Evolutionary conservation across 2,888 invertebrate species (phyloP).

Genomic region (Ametastegia equiseti): DNA sequence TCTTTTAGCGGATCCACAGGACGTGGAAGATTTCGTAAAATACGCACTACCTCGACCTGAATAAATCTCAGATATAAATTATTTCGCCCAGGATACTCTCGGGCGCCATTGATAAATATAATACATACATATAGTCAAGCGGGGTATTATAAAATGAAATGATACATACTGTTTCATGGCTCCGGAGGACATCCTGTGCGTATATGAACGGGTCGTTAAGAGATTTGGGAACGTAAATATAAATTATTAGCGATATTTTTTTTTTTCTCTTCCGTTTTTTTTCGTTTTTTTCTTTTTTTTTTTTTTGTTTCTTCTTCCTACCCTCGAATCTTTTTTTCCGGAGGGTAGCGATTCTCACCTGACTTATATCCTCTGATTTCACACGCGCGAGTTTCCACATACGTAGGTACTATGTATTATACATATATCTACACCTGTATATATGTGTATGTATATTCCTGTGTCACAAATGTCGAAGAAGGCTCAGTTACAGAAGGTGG

Average conservation of each 20-base stretch:
- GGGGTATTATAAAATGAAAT: slow-evolving; percentile 29
- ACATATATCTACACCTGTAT: not conserved
- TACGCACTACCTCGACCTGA: slow-evolving; percentile 30
- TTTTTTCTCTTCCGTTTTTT: too few species aligned
- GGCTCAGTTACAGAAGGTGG: slow-evolving; percentile 37
- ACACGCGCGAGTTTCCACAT: too few species aligned
- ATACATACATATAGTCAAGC: not conserved
- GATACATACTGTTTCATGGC: not conserved
- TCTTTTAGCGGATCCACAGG: slow-evolving; percentile 27
- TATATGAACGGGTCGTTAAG: slow-evolving; percentile 15
- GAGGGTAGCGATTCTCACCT: not conserved
- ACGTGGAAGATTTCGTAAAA: slow-evolving; percentile 31
- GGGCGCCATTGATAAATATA: slow-evolving; percentile 41
- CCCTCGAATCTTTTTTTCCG: too few species aligned
- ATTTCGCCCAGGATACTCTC: slow-evolving; percentile 15
- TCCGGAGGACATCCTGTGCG: not conserved
- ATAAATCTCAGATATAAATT: slow-evolving; percentile 36
- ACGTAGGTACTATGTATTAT: too few species aligned
- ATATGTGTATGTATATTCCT: not conserved
- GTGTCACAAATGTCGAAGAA: slow-evolving; percentile 1
- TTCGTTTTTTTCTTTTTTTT: not conserved
- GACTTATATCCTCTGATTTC: not conserved
- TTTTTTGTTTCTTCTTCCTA: too few species aligned
- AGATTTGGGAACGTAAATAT: slow-evolving; percentile 14
- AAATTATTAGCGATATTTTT: not conserved